Percentiles rank a stretch among this genome's conserved stretches.
Conservation (phyloP, 2,888 invertebrate genomes). For the Caenorhabditis panamensis region DNA sequence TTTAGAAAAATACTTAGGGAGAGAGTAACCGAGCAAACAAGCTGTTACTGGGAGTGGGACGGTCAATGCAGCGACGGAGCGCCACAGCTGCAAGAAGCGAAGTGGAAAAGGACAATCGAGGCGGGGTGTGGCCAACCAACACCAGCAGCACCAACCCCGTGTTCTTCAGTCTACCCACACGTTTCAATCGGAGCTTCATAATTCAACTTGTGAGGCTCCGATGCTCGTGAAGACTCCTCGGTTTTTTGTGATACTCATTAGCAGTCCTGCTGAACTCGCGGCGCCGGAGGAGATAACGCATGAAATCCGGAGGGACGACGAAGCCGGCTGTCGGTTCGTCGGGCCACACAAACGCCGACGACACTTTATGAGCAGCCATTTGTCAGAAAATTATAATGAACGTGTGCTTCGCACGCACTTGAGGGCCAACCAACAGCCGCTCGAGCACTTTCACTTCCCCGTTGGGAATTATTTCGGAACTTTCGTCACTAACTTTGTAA, state of each 20-base stretch:
- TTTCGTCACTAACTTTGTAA: background rate
- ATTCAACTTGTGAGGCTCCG: constrained; percentile 47
- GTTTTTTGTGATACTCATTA: constrained; percentile 53
- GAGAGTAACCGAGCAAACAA: background rate
- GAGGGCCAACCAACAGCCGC: constrained; percentile 35
- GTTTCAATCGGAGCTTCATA: constrained; percentile 52
- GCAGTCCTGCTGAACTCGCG: constrained; percentile 34
- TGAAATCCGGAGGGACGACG: constrained; percentile 50
- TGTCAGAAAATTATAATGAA: constrained; percentile 68
- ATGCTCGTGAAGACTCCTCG: constrained; percentile 10
- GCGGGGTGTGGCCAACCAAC: constrained; percentile 41
- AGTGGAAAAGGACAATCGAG: constrained; percentile 14
- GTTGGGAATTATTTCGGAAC: background rate
- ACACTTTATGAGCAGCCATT: constrained; percentile 66
- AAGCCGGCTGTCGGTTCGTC: constrained; percentile 27
- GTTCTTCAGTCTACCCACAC: constrained; percentile 18
- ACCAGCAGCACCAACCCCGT: constrained; percentile 10
- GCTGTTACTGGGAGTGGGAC: constrained; percentile 4
- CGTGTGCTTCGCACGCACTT: constrained; percentile 58
- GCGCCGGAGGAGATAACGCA: constrained; percentile 42
- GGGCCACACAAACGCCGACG: constrained; percentile 54
- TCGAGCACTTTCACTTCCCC: constrained; percentile 16
- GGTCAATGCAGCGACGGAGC: constrained; percentile 11
- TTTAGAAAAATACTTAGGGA: background rate
- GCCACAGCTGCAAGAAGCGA: constrained; percentile 12